These are phyloP conservation scores for Hymenopus coronatus DNA, from an alignment of 2,888 invertebrate genomes.

Conservation along the genomic window DNA sequence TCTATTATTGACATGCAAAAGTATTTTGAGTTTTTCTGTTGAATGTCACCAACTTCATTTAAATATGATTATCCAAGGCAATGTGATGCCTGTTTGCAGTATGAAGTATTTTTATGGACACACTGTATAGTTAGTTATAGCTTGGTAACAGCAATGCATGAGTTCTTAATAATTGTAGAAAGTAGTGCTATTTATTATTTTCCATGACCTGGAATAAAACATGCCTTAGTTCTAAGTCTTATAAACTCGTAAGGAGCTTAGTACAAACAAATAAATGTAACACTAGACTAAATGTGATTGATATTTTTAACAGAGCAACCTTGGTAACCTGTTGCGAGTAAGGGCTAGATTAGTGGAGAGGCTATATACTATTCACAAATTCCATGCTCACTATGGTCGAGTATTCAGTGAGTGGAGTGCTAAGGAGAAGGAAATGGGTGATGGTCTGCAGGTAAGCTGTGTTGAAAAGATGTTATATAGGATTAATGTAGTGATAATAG, in stretches of 20 bases:
- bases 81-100: too few species aligned
- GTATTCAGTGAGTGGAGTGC: constrained; percentile 85
- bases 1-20: too few species aligned
- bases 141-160: too few species aligned
- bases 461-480: background rate
- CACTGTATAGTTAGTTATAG: too few species aligned
- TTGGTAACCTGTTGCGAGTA: constrained; percentile 47
- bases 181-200: background rate
- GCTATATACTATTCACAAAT: constrained; percentile 71
- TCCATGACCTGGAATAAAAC: background rate
- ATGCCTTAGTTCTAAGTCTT: too few species aligned
- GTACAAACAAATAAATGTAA: too few species aligned
- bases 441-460: constrained; percentile 52
- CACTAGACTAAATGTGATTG: background rate
- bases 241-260: too few species aligned
- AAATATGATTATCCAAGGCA: too few species aligned
- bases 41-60: too few species aligned
- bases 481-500: background rate
- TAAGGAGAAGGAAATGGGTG: constrained; percentile 77
- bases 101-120: too few species aligned
- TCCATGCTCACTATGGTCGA: constrained; percentile 78
- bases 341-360: constrained; percentile 69
- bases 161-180: too few species aligned
- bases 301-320: constrained; percentile 42
- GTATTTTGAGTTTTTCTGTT: too few species aligned